These are phyloP conservation scores for Esox lucius DNA, from an alignment of 2,797 vertebrate genomes.

Conservation along the genomic window DNA sequence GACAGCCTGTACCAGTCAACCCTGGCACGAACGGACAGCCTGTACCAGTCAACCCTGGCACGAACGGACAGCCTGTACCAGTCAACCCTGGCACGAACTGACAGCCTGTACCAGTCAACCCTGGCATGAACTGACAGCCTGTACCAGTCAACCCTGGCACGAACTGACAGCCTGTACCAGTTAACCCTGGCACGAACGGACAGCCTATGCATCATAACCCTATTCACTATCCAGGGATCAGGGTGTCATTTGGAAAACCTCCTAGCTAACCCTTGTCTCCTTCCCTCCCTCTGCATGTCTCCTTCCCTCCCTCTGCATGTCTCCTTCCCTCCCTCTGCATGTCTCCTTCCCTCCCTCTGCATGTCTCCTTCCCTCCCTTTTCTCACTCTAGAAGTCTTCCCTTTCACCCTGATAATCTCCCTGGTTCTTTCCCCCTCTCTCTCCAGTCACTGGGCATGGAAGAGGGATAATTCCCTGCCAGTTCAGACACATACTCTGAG, in stretches of 20 bases:
- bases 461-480: constrained; percentile 48
- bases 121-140: background rate
- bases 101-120: background rate
- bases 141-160: too few relatives aligned
- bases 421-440: constrained; percentile 7
- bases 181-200: too few relatives aligned
- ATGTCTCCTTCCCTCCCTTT: too few relatives aligned
- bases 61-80: too few relatives aligned
- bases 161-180: too few relatives aligned
- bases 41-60: too few relatives aligned
- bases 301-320: too few relatives aligned
- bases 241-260: background rate
- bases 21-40: too few relatives aligned
- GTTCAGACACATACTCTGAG: constrained; percentile 43
- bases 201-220: background rate
- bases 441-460: constrained; percentile 36
- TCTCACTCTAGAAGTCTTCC: background rate
- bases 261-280: background rate
- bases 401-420: constrained; percentile 17
- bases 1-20: too few relatives aligned
- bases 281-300: too few relatives aligned
- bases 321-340: too few relatives aligned
- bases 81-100: background rate
- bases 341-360: background rate
- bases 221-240: background rate